Evolutionary conservation across 2,888 invertebrate species (phyloP).

Genomic region (Cheilosia soror): DNA sequence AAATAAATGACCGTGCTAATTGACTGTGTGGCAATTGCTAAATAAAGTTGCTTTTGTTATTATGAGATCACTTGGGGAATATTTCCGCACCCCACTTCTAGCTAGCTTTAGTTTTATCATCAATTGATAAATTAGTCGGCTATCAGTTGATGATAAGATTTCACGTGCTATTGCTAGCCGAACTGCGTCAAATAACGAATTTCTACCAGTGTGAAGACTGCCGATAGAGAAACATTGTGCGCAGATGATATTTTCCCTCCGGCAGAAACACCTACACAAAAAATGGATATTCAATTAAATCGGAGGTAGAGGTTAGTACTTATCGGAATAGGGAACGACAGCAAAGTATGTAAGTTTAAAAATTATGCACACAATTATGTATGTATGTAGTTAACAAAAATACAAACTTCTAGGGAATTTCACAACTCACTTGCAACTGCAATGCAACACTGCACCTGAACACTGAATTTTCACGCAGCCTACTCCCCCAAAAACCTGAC

Average conservation of each 20-base stretch:
- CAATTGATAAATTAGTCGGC: slow-evolving; percentile 57
- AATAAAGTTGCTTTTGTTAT: slow-evolving; percentile 54
- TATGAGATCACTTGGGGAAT: slow-evolving; percentile 65
- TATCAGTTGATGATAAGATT: slow-evolving; percentile 56
- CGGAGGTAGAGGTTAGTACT: background rate
- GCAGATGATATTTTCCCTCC: background rate
- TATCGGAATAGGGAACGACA: background rate
- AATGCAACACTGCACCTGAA: background rate
- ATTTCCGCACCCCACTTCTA: slow-evolving; percentile 23
- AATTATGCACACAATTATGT: background rate
- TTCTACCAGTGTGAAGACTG: background rate
- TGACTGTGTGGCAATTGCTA: slow-evolving; percentile 53
- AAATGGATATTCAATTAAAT: slow-evolving; percentile 16
- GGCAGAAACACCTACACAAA: slow-evolving; percentile 20
- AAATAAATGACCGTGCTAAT: slow-evolving; percentile 56
- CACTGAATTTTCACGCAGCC: background rate
- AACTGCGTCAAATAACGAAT: slow-evolving; percentile 43
- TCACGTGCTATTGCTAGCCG: slow-evolving; percentile 16
- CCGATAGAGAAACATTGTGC: background rate
- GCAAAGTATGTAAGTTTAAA: background rate
- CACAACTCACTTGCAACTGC: slow-evolving; percentile 27
- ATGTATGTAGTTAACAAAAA: background rate
- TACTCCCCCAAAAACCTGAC: slow-evolving; percentile 43
- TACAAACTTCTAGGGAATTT: slow-evolving; percentile 1
- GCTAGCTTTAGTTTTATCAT: slow-evolving; percentile 51